Evolutionary conservation across 1,140 invertebrate genomes (phyloP).

Genomic region (Tetraneura akinire): DNA sequence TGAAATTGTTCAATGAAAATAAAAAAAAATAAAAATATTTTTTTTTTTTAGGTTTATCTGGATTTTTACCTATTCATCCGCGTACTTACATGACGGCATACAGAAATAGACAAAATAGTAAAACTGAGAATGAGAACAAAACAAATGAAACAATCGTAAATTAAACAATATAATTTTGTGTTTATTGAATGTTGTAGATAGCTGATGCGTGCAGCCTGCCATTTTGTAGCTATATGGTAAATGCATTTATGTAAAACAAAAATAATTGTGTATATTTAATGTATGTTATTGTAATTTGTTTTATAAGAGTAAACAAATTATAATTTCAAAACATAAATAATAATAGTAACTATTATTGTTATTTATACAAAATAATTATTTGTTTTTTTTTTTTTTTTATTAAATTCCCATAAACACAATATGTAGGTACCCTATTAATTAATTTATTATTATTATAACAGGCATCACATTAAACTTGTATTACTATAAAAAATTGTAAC

Average conservation of each 20-base stretch:
- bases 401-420: background rate
- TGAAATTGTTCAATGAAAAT: background rate
- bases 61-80: conserved; percentile 75
- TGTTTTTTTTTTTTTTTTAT: conserved; percentile 1
- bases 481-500: background rate
- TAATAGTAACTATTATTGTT: background rate
- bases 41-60: conserved; percentile 64
- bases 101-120: conserved; percentile 63
- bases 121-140: conserved; percentile 50
- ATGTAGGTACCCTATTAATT: background rate
- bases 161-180: background rate
- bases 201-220: too few relatives aligned
- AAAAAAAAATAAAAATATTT: background rate
- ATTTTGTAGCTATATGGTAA: background rate
- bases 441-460: conserved; percentile 1
- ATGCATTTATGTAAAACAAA: conserved; percentile 21
- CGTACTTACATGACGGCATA: conserved; percentile 71
- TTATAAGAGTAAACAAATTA: conserved; percentile 21
- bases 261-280: conserved; percentile 34
- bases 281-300: conserved; percentile 13
- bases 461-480: background rate
- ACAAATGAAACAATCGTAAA: background rate
- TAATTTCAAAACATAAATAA: conserved; percentile 21
- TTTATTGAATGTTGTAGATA: conserved; percentile 25
- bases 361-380: background rate